Evolutionary conservation across 2,113 vertebrate genomes (phyloP), one percentile per base, ranked within the genome.

Genomic region (Melanotaenia duboulayi): DNA sequence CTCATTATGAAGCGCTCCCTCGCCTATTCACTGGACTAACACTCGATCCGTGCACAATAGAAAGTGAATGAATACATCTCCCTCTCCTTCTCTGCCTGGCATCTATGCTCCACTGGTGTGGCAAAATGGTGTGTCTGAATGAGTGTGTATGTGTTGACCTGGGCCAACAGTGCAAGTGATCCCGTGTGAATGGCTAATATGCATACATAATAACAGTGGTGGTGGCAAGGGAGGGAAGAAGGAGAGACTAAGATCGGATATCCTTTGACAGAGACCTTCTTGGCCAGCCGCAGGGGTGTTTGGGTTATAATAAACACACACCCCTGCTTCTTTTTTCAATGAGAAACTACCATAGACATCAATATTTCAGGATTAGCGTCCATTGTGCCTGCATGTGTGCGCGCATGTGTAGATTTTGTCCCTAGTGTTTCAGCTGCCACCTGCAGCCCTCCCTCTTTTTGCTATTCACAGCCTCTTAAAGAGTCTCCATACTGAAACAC

Each of bases 351-450:
- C 76, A 57, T 52, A 60, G 78, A 78, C 90, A 92, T 93, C 77
- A 92, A 90, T 91, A 91, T 92, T 92, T 93, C 70, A 91, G 89
- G 89, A 91, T 93, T 90, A 92, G 83, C 28, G 48, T 75, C 71
- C 74, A 82, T 90, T 90, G 82, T 88, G 74, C 48, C 9, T 0
- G 19, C 23, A 56, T 65, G 73, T 83, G 48, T 58, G 74, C 56
- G 32, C 7, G 32, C 32, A 35, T 35, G 12, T 44, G 35, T 65
- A 44, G 58, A 65, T 68, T 83, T 84, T 81, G 78, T 78, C 65
- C 64, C 52, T 14, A 35, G 28, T 76, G 75, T 66, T 86, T 77
- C 67, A 50, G 65, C 62, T 83, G 82, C 88, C 91, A 92, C 88
- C 90, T 91, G 90, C 89, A 90, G 80, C 77, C 80, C 78, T 71